Evolutionary conservation across 2,797 vertebrate species (phyloP), one percentile per base, ranked within the genome.

Genomic region (Distichodus sexfasciatus): DNA sequence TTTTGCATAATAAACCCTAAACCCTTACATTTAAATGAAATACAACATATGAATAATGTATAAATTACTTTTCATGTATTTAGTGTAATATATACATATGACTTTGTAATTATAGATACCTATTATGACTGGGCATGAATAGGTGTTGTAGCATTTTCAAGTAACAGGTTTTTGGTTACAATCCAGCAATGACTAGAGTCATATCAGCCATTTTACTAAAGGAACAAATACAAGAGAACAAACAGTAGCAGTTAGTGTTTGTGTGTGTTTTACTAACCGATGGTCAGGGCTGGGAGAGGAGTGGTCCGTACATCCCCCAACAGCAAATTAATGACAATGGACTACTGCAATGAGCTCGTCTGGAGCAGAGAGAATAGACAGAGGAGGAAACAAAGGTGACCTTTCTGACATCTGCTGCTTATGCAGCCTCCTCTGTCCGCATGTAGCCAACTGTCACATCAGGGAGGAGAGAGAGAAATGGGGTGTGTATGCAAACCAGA

Each of bases 291-390:
- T 51, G 66, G 67, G 47, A 64, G 41, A 73, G 73, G 74, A 76
- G 74, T 70, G 51, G 51, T 62, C 79, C 72, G 67, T 87, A 88
- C 81, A 82, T 88, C 80, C 81, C 82, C 75, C 77, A 62, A 72
- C 78, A 86, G 77, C 86, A 72, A 81, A 83, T 91, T 89, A 93
- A 94, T 93, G 85, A 94, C 92, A 94, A 94, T 90, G 71, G 88
- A 85, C 80, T 71, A 84, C 69, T 85, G 85, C 85, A 84, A 89
- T 91, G 80, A 90, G 82, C 85, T 90, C n/a, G 84, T 83, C 86
- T 60, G 80, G 77, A 66, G 41, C 75, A 69, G 77, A 78, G 72
- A 79, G 81, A 72, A 77, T 74, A 76, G 77, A 6, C 44, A 83
- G 79, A 77, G 64, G 28, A 64, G 26, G 63, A 76, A 83, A 93